A percentile compares a stretch with the other conserved stretches of the same genome.
Evolutionary conservation across 2,888 invertebrate genomes (phyloP).

Genomic region (Sacculina carcini): DNA sequence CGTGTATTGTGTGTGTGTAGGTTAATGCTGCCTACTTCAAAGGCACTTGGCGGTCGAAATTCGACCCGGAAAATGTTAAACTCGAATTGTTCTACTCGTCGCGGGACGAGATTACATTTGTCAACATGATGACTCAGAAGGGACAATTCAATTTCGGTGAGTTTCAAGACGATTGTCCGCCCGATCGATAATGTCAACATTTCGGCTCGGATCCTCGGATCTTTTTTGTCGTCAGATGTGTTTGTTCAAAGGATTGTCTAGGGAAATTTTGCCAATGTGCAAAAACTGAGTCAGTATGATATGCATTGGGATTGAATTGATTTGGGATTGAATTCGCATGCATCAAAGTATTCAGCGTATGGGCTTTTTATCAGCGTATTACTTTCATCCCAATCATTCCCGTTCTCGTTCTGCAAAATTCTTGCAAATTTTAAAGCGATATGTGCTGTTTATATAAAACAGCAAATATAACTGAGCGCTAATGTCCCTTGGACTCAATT

Average conservation of each 20-base stretch:
- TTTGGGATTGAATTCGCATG: too few relatives aligned
- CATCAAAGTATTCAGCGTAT: too few relatives aligned
- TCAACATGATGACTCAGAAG: conserved; percentile 24
- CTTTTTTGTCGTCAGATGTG: neutral
- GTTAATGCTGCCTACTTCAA: conserved; percentile 15
- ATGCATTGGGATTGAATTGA: too few relatives aligned
- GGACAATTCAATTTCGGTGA: conserved; percentile 33
- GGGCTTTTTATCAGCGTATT: too few relatives aligned
- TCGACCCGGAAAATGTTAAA: conserved; percentile 11
- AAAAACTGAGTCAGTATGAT: too few relatives aligned
- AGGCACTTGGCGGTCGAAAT: conserved; percentile 14
- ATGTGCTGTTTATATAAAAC: too few relatives aligned
- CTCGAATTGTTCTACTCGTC: conserved; percentile 13
- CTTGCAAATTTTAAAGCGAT: too few relatives aligned
- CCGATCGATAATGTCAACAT: neutral
- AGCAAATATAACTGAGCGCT: too few relatives aligned
- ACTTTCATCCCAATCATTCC: too few relatives aligned
- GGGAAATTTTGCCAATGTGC: too few relatives aligned
- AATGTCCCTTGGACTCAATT: too few relatives aligned
- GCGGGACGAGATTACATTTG: conserved; percentile 11
- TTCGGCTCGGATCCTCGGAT: neutral
- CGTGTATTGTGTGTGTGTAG: neutral
- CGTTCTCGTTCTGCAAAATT: too few relatives aligned
- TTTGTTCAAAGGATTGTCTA: neutral
- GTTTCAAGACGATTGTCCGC: neutral